Percentiles rank a stretch among this genome's conserved stretches.
Evolutionary conservation across 2,888 invertebrate genomes (phyloP).

Genomic region (Athalia circularis): DNA sequence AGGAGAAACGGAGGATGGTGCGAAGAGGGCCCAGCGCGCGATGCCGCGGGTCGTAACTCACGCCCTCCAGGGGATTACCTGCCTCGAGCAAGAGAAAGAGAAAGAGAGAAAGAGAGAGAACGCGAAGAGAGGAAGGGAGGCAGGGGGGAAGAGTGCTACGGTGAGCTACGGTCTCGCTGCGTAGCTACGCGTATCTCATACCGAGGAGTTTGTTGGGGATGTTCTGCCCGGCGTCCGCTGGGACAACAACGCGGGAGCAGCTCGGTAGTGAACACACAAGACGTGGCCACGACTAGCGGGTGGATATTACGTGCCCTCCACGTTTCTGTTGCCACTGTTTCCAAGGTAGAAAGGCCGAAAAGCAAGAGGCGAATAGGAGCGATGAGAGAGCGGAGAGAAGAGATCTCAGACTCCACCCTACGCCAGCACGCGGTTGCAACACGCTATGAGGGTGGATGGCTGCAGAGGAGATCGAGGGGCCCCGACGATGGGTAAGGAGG

Average conservation of each 20-base stretch:
- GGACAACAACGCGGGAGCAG: conserved; percentile 40
- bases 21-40: conserved; percentile 48
- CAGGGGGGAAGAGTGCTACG: conserved; percentile 56
- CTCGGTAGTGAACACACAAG: conserved; percentile 36
- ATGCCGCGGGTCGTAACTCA: conserved; percentile 65
- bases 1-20: conserved; percentile 43
- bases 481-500: neutral
- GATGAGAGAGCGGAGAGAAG: neutral
- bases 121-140: conserved; percentile 49
- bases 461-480: conserved; percentile 11
- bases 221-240: conserved; percentile 43
- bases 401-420: neutral
- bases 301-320: conserved; percentile 34
- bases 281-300: conserved; percentile 16
- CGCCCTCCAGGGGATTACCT: conserved; percentile 75
- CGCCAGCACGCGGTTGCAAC: neutral
- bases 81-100: conserved; percentile 60
- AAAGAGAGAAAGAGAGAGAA: conserved; percentile 46
- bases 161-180: conserved; percentile 74
- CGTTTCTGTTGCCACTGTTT: neutral
- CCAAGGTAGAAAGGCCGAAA: conserved; percentile 8
- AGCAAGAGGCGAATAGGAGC: conserved; percentile 1
- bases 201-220: conserved; percentile 59
- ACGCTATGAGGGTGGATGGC: neutral
- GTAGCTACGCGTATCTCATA: conserved; percentile 75